These are phyloP conservation scores for Anthoscopus minutus DNA, from an alignment of 2,113 vertebrate species.

Conservation along the genomic window DNA sequence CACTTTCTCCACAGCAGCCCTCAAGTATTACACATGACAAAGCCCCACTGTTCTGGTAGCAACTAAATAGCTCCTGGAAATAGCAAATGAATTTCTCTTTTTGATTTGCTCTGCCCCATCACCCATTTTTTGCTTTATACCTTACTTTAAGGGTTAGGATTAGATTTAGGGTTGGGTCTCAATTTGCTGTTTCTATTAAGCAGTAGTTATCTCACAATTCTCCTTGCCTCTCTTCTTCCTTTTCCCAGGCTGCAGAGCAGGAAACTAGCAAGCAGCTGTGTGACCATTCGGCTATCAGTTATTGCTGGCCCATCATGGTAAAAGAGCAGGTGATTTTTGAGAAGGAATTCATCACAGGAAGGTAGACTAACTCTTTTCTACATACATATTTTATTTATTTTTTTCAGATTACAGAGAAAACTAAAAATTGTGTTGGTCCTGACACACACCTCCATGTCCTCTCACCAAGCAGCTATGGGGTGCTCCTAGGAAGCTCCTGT, in stretches of 20 bases:
- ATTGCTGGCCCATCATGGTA: background rate
- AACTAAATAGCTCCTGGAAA: background rate
- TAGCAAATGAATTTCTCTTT: background rate
- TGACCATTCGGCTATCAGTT: background rate
- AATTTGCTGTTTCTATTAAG: background rate
- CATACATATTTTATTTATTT: too few relatives aligned
- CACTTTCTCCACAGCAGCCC: background rate
- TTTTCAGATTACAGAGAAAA: background rate
- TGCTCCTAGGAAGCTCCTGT: background rate
- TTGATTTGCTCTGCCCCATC: background rate
- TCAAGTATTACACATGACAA: accelerated
- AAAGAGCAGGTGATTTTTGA: background rate
- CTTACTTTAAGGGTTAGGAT: background rate
- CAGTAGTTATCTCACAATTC: background rate
- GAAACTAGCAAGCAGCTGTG: accelerated
- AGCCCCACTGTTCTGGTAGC: background rate
- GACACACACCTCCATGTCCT: background rate
- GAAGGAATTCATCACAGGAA: background rate
- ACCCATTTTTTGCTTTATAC: background rate
- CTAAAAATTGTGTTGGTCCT: background rate
- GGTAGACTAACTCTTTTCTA: background rate
- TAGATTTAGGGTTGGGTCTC: background rate
- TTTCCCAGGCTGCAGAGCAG: background rate
- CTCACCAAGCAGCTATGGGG: background rate
- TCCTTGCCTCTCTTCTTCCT: background rate